Evolutionary conservation across 2,113 vertebrate genomes (phyloP).

Genomic region (Notechis scutatus): DNA sequence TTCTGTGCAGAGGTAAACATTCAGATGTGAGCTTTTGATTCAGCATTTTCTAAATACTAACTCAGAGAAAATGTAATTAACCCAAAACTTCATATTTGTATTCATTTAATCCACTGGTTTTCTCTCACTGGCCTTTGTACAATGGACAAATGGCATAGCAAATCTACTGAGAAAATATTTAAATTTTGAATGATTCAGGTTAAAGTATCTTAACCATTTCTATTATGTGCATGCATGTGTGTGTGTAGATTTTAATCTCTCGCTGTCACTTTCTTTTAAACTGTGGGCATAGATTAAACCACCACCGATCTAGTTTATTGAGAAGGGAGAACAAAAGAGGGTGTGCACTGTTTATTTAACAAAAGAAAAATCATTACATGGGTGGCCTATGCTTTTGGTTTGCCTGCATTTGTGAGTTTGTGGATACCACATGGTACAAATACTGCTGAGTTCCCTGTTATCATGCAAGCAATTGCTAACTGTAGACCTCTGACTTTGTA

Average conservation of each 20-base stretch:
- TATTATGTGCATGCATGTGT: neutral
- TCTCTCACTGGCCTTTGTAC: neutral
- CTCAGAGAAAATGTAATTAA: neutral
- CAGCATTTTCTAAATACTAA: neutral
- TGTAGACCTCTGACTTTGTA: slow-evolving; percentile 85
- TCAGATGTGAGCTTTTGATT: neutral
- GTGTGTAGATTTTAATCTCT: neutral
- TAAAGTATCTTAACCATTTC: neutral
- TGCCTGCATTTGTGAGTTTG: slow-evolving; percentile 51
- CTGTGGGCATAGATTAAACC: neutral
- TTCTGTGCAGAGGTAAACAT: neutral
- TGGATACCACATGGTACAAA: slow-evolving; percentile 53
- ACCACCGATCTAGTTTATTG: slow-evolving; percentile 25
- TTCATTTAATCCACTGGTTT: neutral
- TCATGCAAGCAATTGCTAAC: slow-evolving; percentile 83
- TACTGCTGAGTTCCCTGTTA: slow-evolving; percentile 75
- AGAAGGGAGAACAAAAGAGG: neutral
- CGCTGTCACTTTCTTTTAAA: neutral
- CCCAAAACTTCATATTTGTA: neutral
- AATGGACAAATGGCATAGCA: neutral
- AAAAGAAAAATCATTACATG: slow-evolving; percentile 29
- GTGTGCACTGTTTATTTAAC: slow-evolving; percentile 14
- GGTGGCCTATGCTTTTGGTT: slow-evolving; percentile 31
- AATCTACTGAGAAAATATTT: neutral
- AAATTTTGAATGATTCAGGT: neutral